Evolutionary conservation across 1,140 invertebrate genomes (phyloP).

Genomic region (Drosophila paulistorum): DNA sequence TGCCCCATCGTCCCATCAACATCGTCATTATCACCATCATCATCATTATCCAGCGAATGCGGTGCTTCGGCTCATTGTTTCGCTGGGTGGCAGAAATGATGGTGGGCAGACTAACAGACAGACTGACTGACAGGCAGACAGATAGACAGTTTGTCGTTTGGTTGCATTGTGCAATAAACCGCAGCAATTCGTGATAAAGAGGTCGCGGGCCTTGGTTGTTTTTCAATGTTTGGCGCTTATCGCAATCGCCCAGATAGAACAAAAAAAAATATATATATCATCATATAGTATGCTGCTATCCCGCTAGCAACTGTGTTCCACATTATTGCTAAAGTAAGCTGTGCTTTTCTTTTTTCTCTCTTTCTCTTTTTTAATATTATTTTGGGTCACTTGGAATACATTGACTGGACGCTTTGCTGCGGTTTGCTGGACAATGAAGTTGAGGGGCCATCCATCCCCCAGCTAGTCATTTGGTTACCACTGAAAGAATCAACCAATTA

Average conservation of each 20-base stretch:
- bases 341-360: background rate
- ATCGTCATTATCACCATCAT: background rate
- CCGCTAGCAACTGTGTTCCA: too few species aligned
- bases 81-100: background rate
- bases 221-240: constrained; percentile 20
- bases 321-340: constrained; percentile 10
- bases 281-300: too few species aligned
- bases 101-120: background rate
- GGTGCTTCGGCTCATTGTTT: too few species aligned
- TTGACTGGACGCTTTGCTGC: too few species aligned
- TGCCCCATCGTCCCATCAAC: constrained; percentile 7
- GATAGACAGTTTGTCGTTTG: background rate
- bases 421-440: too few species aligned
- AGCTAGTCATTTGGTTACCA: too few species aligned
- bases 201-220: constrained; percentile 2
- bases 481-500: too few species aligned
- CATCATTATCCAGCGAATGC: too few species aligned
- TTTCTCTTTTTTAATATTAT: too few species aligned
- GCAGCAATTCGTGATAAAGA: constrained; percentile 21
- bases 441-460: too few species aligned
- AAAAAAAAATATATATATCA: background rate
- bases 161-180: constrained; percentile 21
- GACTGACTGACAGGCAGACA: too few species aligned
- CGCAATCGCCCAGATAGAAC: constrained; percentile 6
- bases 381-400: too few species aligned